phyloP scores from a whole-genome alignment of 2,113 vertebrate species.

The Thinocorus orbignyianus region DNA sequence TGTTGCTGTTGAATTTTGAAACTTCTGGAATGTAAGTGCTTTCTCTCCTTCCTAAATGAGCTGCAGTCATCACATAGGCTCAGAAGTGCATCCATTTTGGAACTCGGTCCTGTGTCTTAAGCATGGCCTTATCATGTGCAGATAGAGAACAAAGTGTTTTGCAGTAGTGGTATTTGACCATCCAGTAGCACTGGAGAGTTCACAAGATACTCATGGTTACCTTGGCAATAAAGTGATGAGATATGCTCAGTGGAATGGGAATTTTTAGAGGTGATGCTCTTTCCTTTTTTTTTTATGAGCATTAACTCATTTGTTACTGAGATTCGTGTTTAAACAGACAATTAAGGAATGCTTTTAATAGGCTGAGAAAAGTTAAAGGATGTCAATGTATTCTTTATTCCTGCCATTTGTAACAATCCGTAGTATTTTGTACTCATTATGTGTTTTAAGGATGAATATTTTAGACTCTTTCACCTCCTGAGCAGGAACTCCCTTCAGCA shows the following conservation, averaged over 20 bases:
- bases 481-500: neutral
- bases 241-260: neutral
- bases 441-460: conserved; percentile 17
- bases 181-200: neutral
- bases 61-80: neutral
- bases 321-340: conserved; percentile 21
- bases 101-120: neutral
- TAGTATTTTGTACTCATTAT: conserved; percentile 13
- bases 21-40: neutral
- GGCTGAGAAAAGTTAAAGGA: conserved; percentile 31
- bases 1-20: neutral
- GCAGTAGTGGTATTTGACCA: neutral
- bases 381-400: conserved; percentile 13
- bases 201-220: conserved; percentile 8
- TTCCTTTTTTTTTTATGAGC: conserved; percentile 21
- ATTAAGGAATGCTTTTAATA: conserved; percentile 25
- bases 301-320: conserved; percentile 37
- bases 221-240: conserved; percentile 35
- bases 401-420: neutral
- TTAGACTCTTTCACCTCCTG: neutral
- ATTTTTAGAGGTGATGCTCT: conserved; percentile 15
- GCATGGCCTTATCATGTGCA: neutral
- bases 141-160: neutral
- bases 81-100: neutral
- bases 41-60: neutral